phyloP scores from a whole-genome alignment of 2,113 vertebrate species.

The Xenus cinereus region DNA sequence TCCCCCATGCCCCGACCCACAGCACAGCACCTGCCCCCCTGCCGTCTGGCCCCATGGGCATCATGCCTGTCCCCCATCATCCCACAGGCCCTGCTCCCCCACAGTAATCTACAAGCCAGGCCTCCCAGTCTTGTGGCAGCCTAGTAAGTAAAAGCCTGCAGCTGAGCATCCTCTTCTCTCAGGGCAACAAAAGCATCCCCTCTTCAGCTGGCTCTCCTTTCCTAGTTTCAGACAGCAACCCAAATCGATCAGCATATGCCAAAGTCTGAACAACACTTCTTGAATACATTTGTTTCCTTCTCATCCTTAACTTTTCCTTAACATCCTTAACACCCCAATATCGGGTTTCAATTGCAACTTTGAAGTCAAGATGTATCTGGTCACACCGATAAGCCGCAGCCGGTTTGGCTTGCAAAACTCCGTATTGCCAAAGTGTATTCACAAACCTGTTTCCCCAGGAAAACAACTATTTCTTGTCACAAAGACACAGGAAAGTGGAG shows the following conservation, averaged over 20 bases:
- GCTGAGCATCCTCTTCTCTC: neutral
- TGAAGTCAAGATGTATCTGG: neutral
- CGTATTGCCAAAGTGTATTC: neutral
- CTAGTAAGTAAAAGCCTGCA: neutral
- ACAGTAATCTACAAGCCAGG: neutral
- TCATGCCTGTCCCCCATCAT: accelerated
- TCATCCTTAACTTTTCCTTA: neutral
- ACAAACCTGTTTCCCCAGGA: neutral
- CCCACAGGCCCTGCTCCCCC: neutral
- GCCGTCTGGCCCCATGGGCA: neutral
- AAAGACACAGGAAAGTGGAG: neutral
- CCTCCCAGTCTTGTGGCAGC: neutral
- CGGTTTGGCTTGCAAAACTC: neutral
- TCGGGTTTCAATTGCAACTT: neutral
- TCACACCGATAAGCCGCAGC: neutral
- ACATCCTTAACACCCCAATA: neutral
- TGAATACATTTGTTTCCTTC: neutral
- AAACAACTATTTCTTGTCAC: neutral
- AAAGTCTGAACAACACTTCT: neutral
- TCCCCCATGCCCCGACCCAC: neutral
- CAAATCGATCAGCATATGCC: neutral
- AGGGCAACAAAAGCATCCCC: neutral
- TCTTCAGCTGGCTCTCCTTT: neutral
- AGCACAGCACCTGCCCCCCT: accelerated
- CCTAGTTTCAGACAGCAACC: neutral